Evolutionary conservation across 2,113 vertebrate genomes (phyloP).

Genomic region (Hypanus sabinus): DNA sequence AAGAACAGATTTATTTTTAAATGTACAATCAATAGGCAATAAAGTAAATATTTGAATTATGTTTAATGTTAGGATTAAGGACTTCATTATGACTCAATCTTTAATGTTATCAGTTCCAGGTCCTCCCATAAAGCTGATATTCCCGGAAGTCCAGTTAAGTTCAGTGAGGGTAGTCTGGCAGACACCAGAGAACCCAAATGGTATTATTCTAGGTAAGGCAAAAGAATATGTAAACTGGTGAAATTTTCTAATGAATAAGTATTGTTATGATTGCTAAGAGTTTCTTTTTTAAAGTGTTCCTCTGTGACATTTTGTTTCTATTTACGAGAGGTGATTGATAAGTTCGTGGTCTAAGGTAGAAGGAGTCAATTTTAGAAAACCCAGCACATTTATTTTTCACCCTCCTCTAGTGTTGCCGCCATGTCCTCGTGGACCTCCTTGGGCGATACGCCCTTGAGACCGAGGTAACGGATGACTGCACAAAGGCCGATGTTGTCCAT

Average conservation of each 20-base stretch:
- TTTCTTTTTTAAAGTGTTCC: background rate
- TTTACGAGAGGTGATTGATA: too few relatives aligned
- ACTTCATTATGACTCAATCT: background rate
- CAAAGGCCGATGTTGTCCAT: too few relatives aligned
- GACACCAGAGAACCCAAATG: conserved; percentile 78
- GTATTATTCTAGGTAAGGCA: conserved; percentile 79
- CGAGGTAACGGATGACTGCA: too few relatives aligned
- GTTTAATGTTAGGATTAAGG: background rate
- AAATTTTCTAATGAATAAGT: background rate
- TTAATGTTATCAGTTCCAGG: conserved; percentile 67
- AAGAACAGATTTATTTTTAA: background rate
- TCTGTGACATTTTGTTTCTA: background rate
- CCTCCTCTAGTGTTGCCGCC: too few relatives aligned
- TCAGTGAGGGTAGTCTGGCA: conserved; percentile 85
- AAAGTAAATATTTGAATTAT: background rate
- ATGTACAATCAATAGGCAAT: background rate
- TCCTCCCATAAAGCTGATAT: conserved; percentile 76
- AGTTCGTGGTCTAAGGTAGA: too few relatives aligned
- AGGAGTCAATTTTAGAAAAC: too few relatives aligned
- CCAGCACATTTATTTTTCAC: too few relatives aligned
- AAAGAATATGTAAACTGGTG: background rate
- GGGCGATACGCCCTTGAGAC: too few relatives aligned
- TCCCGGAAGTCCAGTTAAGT: conserved; percentile 80
- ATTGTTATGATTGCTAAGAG: background rate
- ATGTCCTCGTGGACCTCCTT: too few relatives aligned